phyloP scores from a whole-genome alignment of 2,113 vertebrate species.

The Cebus imitator region DNA sequence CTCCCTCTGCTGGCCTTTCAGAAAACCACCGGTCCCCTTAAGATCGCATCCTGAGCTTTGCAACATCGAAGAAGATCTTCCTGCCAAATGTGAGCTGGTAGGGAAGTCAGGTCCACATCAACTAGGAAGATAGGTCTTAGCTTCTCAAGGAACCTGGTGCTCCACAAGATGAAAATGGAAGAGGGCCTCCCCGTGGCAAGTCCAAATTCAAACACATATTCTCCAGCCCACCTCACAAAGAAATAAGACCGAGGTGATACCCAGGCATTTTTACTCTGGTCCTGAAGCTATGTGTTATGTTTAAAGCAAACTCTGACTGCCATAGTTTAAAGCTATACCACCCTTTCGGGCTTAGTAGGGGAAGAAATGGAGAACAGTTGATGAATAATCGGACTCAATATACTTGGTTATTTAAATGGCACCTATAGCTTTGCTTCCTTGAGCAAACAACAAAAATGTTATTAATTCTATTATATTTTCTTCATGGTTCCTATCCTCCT shows the following conservation, averaged over 20 bases:
- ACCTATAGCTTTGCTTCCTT: not conserved
- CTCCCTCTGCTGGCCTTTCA: constrained; percentile 70
- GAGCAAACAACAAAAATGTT: not conserved
- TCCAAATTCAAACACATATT: not conserved
- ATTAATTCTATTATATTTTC: not conserved
- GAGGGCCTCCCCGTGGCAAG: not conserved
- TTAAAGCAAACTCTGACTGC: not conserved
- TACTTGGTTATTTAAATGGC: not conserved
- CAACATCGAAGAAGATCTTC: not conserved
- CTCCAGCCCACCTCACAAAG: not conserved
- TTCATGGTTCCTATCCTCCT: not conserved
- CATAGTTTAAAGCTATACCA: not conserved
- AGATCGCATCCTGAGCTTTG: not conserved
- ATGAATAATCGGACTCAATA: not conserved
- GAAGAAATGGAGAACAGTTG: not conserved
- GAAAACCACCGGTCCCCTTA: not conserved
- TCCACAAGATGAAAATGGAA: not conserved
- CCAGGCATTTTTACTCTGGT: not conserved
- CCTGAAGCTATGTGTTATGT: not conserved
- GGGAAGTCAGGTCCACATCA: not conserved
- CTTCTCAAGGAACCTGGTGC: not conserved
- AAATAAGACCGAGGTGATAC: not conserved
- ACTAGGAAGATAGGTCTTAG: not conserved
- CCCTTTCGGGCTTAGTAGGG: not conserved
- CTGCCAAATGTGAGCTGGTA: not conserved